A percentile compares a stretch with the other conserved stretches of the same genome.
Evolutionary conservation across 2,113 vertebrate genomes (phyloP).

Genomic region (Vanacampus margaritifer): DNA sequence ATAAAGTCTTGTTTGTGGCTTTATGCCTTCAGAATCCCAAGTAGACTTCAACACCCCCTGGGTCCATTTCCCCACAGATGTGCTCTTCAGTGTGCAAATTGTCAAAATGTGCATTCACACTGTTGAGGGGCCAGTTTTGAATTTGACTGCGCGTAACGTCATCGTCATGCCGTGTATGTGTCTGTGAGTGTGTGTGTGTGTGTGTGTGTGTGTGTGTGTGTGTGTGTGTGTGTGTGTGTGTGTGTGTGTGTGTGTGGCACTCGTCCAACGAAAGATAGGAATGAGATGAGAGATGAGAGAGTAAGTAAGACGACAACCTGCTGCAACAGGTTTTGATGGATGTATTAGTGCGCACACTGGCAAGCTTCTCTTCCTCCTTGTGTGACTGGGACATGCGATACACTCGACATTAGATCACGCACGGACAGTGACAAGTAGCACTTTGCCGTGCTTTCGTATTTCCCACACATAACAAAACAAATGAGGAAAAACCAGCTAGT

Average conservation of each 20-base stretch:
- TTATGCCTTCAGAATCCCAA: slow-evolving; percentile 5
- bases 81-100: slow-evolving; percentile 8
- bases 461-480: slow-evolving; percentile 10
- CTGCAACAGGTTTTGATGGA: slow-evolving; percentile 68
- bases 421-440: slow-evolving; percentile 30
- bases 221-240: slow-evolving; percentile 23
- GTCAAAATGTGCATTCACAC: slow-evolving; percentile 53
- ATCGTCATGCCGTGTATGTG: slow-evolving; percentile 32
- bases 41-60: slow-evolving; percentile 11
- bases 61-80: slow-evolving; percentile 16
- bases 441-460: slow-evolving; percentile 40
- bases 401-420: slow-evolving; percentile 43
- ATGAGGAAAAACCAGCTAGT: background rate
- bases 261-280: slow-evolving; percentile 50
- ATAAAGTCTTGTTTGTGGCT: slow-evolving; percentile 5
- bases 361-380: slow-evolving; percentile 50
- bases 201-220: slow-evolving; percentile 20
- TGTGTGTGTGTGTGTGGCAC: slow-evolving; percentile 42
- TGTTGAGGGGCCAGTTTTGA: slow-evolving; percentile 60
- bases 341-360: slow-evolving; percentile 47
- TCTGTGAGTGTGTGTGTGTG: slow-evolving; percentile 25
- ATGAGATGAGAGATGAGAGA: slow-evolving; percentile 46
- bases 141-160: slow-evolving; percentile 56
- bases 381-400: slow-evolving; percentile 61
- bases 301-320: slow-evolving; percentile 59